These are phyloP conservation scores for Sprattus sprattus DNA, from an alignment of 2,113 vertebrate genomes.

Conservation along the genomic window DNA sequence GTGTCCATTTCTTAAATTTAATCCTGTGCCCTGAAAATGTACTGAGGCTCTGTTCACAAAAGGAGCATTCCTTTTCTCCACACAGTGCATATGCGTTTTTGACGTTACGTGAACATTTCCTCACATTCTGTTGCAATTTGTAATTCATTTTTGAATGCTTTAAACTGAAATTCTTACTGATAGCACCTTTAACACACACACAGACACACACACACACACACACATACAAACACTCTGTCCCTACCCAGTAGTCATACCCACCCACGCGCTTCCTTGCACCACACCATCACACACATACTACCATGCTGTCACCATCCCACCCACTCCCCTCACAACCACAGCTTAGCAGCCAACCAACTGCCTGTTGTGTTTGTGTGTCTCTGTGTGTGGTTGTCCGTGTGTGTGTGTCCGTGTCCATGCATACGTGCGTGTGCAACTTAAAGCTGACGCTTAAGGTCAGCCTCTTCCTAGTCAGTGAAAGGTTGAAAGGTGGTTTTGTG, in stretches of 20 bases:
- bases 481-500: background rate
- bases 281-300: background rate
- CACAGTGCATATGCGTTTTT: too few species aligned
- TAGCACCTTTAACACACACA: background rate
- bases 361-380: constrained; percentile 1
- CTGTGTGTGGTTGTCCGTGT: background rate
- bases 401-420: background rate
- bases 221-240: background rate
- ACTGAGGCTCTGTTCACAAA: too few species aligned
- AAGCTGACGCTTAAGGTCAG: background rate
- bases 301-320: background rate
- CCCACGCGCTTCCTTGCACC: background rate
- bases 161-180: too few species aligned
- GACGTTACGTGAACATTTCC: too few species aligned
- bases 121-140: too few species aligned
- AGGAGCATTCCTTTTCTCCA: too few species aligned
- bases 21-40: too few species aligned
- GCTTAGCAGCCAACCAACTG: background rate
- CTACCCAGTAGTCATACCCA: background rate
- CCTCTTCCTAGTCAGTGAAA: background rate
- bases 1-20: too few species aligned
- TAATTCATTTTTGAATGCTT: too few species aligned
- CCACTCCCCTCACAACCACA: background rate
- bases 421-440: background rate
- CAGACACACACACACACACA: background rate